Base-by-base conservation (phyloP, 2,113 vertebrate genomes). In the Hydrochoerus hydrochaeris region DNA sequence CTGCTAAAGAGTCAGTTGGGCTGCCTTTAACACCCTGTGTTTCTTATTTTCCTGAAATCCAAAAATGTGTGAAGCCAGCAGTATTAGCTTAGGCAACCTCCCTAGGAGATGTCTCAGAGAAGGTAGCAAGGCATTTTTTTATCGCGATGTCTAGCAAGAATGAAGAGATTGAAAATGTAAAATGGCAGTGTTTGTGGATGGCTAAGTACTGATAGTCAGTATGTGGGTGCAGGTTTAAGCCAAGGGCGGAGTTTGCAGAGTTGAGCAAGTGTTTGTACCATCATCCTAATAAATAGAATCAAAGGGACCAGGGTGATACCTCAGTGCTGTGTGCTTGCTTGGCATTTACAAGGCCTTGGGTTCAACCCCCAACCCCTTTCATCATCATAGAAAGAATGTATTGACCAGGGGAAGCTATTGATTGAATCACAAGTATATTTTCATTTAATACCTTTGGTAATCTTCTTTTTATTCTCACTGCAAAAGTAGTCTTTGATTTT, bases 401-500 rank as follows among this genome's bases (percentile, higher is more conserved):
- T 10, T 60, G 32, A 28, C 38, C 30, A 28, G 78, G 24, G 10
- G 62, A 44, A 84, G 67, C 44, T 62, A 0, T 0, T 32, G 54
- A n/a, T 9, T 1, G 5, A 41, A 26, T 17, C 88, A 71, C 9
- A 38, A 28, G 3, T 88, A n/a, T 12, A 54, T 41, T 58, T 62
- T 84, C 41, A 60, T 9, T 88, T 69, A 57, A 58, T 60, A 32
- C 19, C 83, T 85, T 71, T 49, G 38, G 35, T 28, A 46, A 28
- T 38, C 69, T 96, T 90, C 44, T 17, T 81, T 78, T 41, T 60
- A n/a, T 41, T 24, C 62, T 94, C 58, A 24, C 57, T 7, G 54
- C 63, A 88, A 91, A 60, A 20, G 0, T 63, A 32, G 44, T 85
- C 92, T 98, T 95, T 92, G 38, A 58, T 95, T 92, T 96, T 81